Percentiles rank a stretch among this genome's conserved stretches.
Evolutionary conservation across 2,113 vertebrate genomes (phyloP).

Genomic region (Syngnathus floridae): DNA sequence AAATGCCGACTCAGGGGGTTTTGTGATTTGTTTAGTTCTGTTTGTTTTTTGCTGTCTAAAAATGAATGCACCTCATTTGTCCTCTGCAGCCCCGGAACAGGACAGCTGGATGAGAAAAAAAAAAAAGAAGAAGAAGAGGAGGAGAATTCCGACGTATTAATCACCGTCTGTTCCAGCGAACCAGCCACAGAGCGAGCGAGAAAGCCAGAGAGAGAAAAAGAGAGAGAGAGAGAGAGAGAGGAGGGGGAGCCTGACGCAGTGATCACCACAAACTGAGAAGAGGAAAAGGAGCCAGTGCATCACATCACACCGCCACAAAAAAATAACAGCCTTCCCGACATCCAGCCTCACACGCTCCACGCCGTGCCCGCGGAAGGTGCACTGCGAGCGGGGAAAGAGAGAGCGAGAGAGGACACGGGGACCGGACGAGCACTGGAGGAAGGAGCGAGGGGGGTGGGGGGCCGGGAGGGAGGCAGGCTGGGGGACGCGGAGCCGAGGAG

Average conservation of each 20-base stretch:
- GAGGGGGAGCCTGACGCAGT: constrained; percentile 62
- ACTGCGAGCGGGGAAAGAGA: not conserved
- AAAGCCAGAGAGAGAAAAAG: constrained; percentile 15
- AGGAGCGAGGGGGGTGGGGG: not conserved
- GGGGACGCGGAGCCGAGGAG: not conserved
- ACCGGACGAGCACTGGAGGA: not conserved
- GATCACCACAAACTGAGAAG: constrained; percentile 54
- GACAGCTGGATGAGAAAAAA: not conserved
- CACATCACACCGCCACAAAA: constrained; percentile 29
- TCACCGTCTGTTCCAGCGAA: constrained; percentile 49
- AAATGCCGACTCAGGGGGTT: not conserved
- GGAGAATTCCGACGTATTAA: constrained; percentile 50
- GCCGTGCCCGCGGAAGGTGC: not conserved
- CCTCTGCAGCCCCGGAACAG: constrained; percentile 5
- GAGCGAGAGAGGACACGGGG: not conserved
- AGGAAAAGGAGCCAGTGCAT: constrained; percentile 41
- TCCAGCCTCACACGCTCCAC: constrained; percentile 5
- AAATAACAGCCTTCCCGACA: constrained; percentile 21
- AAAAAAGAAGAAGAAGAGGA: not conserved
- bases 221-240: constrained; percentile 17
- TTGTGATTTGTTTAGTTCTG: too few relatives aligned
- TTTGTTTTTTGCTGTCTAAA: not conserved
- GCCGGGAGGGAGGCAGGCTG: not conserved
- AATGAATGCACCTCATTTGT: constrained; percentile 21
- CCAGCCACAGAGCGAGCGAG: constrained; percentile 5